Evolutionary conservation across 2,888 invertebrate genomes (phyloP).

Genomic region (Troilus luridus): DNA sequence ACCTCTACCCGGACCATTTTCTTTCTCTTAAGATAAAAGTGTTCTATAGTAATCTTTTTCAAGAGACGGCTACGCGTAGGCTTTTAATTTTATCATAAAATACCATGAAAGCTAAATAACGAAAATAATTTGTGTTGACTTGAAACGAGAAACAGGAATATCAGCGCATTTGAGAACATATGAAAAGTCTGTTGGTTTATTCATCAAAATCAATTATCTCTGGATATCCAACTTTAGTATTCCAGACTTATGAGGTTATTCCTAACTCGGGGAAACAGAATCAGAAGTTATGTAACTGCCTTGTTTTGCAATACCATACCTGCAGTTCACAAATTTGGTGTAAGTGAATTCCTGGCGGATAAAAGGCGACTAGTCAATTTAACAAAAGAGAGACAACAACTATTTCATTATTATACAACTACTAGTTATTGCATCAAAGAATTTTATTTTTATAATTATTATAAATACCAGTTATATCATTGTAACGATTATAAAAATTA

Average conservation of each 20-base stretch:
- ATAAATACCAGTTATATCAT: too few relatives aligned
- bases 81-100: too few relatives aligned
- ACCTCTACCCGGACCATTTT: too few relatives aligned
- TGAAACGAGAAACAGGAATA: background rate
- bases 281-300: background rate
- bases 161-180: background rate
- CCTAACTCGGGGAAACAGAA: background rate
- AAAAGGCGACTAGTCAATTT: too few relatives aligned
- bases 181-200: background rate
- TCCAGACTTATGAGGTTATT: background rate
- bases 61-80: background rate
- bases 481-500: too few relatives aligned
- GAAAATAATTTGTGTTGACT: background rate
- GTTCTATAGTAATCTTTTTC: background rate
- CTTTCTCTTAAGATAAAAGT: too few relatives aligned
- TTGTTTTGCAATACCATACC: background rate
- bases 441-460: too few relatives aligned
- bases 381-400: too few relatives aligned
- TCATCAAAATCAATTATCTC: background rate
- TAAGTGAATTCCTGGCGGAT: background rate
- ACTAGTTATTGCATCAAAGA: too few relatives aligned
- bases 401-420: too few relatives aligned
- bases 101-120: too few relatives aligned
- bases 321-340: background rate
- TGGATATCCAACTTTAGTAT: background rate